These are phyloP conservation scores for Sinocyclocheilus grahami DNA, from an alignment of 2,113 vertebrate species.

Conservation along the genomic window DNA sequence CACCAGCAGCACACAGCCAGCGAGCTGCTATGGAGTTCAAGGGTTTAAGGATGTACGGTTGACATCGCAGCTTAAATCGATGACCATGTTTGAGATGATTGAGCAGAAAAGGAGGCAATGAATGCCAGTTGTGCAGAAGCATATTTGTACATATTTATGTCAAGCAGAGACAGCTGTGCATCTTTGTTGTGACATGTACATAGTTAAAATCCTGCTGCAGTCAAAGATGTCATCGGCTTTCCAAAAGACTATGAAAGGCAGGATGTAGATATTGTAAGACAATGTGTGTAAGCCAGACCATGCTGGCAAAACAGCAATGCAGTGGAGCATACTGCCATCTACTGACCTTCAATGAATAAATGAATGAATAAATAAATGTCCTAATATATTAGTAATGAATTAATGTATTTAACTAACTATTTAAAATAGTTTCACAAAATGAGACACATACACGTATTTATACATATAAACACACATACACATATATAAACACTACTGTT, in stretches of 20 bases:
- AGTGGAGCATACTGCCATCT: slow-evolving; percentile 60
- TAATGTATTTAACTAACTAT: background rate
- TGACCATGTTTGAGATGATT: background rate
- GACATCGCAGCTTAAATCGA: slow-evolving; percentile 23
- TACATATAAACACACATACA: background rate
- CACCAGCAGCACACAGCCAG: slow-evolving; percentile 10
- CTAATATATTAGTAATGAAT: background rate
- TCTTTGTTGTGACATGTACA: background rate
- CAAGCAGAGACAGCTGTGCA: slow-evolving; percentile 20
- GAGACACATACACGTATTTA: background rate
- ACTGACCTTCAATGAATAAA: slow-evolving; percentile 36
- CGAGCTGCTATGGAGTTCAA: slow-evolving; percentile 21
- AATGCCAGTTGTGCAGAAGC: slow-evolving; percentile 7
- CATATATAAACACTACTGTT: too few relatives aligned
- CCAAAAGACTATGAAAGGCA: background rate
- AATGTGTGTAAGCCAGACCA: background rate
- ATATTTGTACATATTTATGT: slow-evolving; percentile 42
- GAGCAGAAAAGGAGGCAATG: slow-evolving; percentile 24
- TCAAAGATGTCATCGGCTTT: background rate
- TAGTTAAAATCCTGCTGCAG: background rate
- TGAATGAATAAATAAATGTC: background rate
- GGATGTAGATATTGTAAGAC: background rate
- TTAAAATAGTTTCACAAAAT: background rate
- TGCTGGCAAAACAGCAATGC: background rate
- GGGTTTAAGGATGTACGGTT: background rate